Percentiles rank a stretch among this genome's conserved stretches.
These are phyloP conservation scores for Tachyglossus aculeatus DNA, from an alignment of 2,797 vertebrate species.

Conservation along the genomic window DNA sequence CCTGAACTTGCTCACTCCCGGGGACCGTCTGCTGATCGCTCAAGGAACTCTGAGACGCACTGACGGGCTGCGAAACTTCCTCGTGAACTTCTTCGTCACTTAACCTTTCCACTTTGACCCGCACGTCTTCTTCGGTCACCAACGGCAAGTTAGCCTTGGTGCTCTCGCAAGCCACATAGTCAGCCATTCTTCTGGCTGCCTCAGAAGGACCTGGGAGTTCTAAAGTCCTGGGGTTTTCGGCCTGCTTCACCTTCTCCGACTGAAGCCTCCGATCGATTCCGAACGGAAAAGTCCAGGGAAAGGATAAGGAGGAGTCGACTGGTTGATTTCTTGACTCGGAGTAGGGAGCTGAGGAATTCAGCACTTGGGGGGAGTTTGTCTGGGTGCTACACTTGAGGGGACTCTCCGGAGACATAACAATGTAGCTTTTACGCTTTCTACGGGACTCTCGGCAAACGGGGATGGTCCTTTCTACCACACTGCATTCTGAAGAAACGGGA, in stretches of 20 bases:
- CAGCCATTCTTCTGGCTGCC: slow-evolving; percentile 81
- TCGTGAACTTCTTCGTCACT: slow-evolving; percentile 98
- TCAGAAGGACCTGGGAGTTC: slow-evolving; percentile 83
- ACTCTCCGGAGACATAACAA: slow-evolving; percentile 93
- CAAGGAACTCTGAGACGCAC: slow-evolving; percentile 94
- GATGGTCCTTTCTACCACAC: slow-evolving; percentile 91
- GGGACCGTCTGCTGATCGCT: slow-evolving; percentile 97
- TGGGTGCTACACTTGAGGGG: slow-evolving; percentile 89
- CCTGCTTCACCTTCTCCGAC: slow-evolving; percentile 90
- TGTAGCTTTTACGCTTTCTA: slow-evolving; percentile 93
- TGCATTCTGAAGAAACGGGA: slow-evolving; percentile 95
- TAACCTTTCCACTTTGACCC: slow-evolving; percentile 94
- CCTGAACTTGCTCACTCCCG: slow-evolving; percentile 93
- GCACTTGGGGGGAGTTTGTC: slow-evolving; percentile 80
- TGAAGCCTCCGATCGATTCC: slow-evolving; percentile 92
- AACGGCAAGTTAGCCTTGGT: slow-evolving; percentile 84
- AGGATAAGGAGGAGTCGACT: slow-evolving; percentile 93
- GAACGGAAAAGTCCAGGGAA: slow-evolving; percentile 97
- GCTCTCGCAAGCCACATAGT: slow-evolving; percentile 93
- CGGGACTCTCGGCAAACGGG: slow-evolving; percentile 92
- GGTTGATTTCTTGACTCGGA: slow-evolving; percentile 80
- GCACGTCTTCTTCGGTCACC: slow-evolving; percentile 89
- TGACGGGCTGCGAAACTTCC: slow-evolving; percentile 91
- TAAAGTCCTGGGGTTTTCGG: slow-evolving; percentile 89
- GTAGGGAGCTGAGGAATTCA: slow-evolving; percentile 79